phyloP scores from a whole-genome alignment of 1,140 invertebrate genomes.

The Chlorops oryzae region DNA sequence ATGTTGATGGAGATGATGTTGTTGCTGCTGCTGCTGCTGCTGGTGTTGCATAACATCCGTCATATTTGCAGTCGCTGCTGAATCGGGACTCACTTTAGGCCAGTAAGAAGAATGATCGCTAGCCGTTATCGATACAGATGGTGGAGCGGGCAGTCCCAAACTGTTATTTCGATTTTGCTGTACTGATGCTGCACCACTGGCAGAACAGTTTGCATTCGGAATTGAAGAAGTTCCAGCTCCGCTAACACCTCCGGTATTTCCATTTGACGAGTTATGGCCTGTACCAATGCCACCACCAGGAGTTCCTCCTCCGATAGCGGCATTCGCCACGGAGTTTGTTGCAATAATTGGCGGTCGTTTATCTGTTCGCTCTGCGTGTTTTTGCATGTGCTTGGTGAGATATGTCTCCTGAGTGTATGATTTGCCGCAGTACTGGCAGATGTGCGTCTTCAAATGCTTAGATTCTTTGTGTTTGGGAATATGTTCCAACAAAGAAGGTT shows the following conservation, averaged over 20 bases:
- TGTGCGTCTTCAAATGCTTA: slow-evolving; percentile 98
- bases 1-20: slow-evolving; percentile 36
- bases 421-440: slow-evolving; percentile 98
- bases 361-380: slow-evolving; percentile 89
- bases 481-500: slow-evolving; percentile 91
- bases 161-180: slow-evolving; percentile 36
- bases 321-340: slow-evolving; percentile 23
- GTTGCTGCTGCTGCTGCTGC: slow-evolving; percentile 59
- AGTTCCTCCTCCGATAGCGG: slow-evolving; percentile 26
- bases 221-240: too few species aligned
- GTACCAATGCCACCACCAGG: slow-evolving; percentile 4
- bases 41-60: slow-evolving; percentile 62
- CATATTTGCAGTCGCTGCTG: slow-evolving; percentile 61
- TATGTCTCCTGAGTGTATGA: slow-evolving; percentile 99
- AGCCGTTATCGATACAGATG: slow-evolving; percentile 37
- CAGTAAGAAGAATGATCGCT: slow-evolving; percentile 69
- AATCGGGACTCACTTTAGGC: slow-evolving; percentile 73
- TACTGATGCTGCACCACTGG: slow-evolving; percentile 20
- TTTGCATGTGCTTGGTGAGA: slow-evolving; percentile 97
- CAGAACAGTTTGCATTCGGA: slow-evolving; percentile 2
- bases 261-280: not conserved
- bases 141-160: slow-evolving; percentile 32
- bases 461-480: slow-evolving; percentile 99
- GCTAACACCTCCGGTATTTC: not conserved
- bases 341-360: slow-evolving; percentile 74